These are phyloP conservation scores for Tympanuchus pallidicinctus DNA, from an alignment of 2,113 vertebrate genomes.

Conservation along the genomic window DNA sequence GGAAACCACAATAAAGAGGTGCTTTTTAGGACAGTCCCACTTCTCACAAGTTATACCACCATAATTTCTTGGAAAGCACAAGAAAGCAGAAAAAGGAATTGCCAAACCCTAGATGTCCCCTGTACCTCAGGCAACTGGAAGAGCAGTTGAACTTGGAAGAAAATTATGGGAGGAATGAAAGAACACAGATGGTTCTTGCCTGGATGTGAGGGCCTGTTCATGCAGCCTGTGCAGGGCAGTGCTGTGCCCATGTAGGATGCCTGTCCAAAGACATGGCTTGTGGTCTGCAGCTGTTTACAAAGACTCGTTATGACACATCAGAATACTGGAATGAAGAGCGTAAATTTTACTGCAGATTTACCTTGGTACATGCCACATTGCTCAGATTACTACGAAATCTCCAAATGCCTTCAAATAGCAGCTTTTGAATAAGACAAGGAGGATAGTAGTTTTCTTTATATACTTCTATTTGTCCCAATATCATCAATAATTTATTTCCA, in stretches of 20 bases:
- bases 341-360: neutral
- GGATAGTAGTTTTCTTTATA: neutral
- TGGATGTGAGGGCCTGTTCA: neutral
- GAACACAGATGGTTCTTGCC: neutral
- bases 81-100: neutral
- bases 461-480: neutral
- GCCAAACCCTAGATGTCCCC: neutral
- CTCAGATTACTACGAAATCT: neutral
- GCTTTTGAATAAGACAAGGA: neutral
- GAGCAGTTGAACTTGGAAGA: neutral
- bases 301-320: neutral
- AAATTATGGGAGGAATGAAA: neutral
- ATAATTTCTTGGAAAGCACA: neutral
- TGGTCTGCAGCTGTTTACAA: neutral
- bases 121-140: neutral
- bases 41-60: neutral
- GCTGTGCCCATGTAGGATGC: neutral
- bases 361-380: neutral
- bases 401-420: neutral
- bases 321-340: neutral
- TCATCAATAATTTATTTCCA: neutral
- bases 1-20: neutral
- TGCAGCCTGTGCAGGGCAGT: neutral
- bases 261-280: neutral
- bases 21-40: neutral